phyloP scores from a whole-genome alignment of 2,797 vertebrate species.

The Alfaro cultratus region DNA sequence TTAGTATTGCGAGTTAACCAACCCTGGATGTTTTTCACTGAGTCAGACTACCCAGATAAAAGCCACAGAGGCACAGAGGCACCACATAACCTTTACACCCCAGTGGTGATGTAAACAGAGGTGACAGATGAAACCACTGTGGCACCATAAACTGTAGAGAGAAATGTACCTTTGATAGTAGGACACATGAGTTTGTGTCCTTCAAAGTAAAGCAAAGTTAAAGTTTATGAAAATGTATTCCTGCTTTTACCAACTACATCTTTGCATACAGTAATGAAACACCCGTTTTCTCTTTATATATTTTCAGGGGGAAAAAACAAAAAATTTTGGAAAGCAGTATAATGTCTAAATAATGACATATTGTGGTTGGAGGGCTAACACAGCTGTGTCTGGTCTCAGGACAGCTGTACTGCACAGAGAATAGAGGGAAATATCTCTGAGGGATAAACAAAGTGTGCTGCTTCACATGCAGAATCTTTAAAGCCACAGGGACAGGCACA shows the following conservation, averaged over 20 bases:
- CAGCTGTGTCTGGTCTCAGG: conserved; percentile 54
- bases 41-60: not conserved
- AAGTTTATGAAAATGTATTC: not conserved
- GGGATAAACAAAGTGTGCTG: conserved; percentile 42
- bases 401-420: conserved; percentile 37
- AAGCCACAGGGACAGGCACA: conserved; percentile 8
- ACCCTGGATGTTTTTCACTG: not conserved
- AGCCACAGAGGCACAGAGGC: not conserved
- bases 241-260: not conserved
- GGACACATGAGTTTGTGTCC: not conserved
- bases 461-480: conserved; percentile 6
- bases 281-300: not conserved
- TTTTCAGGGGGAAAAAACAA: not conserved
- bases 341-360: conserved; percentile 40
- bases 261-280: not conserved
- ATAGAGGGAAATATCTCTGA: conserved; percentile 39
- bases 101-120: not conserved
- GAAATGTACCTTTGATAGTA: not conserved
- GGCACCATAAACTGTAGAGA: not conserved
- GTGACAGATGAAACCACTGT: not conserved
- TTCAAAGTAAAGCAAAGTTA: not conserved
- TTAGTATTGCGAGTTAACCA: not conserved
- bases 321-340: conserved; percentile 7
- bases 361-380: conserved; percentile 29
- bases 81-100: not conserved